These are phyloP conservation scores for Pristionchus japonicus DNA, from an alignment of 2,888 invertebrate genomes.

Conservation along the genomic window DNA sequence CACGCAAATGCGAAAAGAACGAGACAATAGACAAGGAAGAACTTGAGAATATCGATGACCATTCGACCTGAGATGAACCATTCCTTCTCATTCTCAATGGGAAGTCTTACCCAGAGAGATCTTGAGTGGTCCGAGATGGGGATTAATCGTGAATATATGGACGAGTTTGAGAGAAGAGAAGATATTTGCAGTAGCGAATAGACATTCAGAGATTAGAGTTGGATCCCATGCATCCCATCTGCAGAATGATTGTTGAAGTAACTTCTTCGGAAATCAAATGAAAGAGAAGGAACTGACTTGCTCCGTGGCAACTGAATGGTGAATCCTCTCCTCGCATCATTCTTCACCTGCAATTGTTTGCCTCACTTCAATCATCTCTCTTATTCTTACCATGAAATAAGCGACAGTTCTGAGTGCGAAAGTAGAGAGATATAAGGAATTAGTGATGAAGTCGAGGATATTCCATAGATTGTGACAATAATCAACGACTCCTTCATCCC, in stretches of 20 bases:
- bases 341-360: background rate
- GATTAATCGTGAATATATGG: constrained; percentile 92
- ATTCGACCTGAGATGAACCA: constrained; percentile 76
- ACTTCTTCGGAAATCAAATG: background rate
- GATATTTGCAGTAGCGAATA: constrained; percentile 98
- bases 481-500: constrained; percentile 96
- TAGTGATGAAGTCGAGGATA: constrained; percentile 97
- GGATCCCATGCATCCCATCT: constrained; percentile 98
- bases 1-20: constrained; percentile 93
- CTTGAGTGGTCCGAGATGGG: constrained; percentile 91
- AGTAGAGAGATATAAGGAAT: constrained; percentile 96
- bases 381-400: constrained; percentile 89
- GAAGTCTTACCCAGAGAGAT: constrained; percentile 84
- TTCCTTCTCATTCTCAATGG: background rate
- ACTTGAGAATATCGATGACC: constrained; percentile 88
- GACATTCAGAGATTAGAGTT: constrained; percentile 93
- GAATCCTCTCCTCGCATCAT: background rate
- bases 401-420: constrained; percentile 94
- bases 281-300: background rate
- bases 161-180: constrained; percentile 92
- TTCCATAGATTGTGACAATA: constrained; percentile 99
- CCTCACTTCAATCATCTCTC: background rate
- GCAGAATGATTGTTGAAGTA: background rate
- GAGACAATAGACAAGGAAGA: constrained; percentile 89
- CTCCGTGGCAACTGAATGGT: background rate